Conservation (phyloP, 2,797 vertebrate genomes). For the Sebastes vulpes region DNA sequence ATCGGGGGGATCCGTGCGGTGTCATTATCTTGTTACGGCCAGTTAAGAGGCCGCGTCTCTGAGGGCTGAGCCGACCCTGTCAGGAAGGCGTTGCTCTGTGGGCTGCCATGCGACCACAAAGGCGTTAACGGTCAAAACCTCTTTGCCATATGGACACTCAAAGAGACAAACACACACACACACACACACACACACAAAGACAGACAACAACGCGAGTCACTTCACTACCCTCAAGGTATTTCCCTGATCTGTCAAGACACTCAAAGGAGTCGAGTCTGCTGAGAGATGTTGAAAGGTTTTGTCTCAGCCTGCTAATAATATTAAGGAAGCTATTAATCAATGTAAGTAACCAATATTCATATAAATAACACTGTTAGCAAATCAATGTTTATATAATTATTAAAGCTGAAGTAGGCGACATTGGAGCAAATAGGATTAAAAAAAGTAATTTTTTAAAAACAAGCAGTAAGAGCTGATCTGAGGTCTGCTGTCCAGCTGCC, state of each 20-base stretch:
- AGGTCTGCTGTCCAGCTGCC: too few relatives aligned
- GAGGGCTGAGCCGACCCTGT: conserved; percentile 56
- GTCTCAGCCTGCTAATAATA: conserved; percentile 28
- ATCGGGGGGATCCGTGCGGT: conserved; percentile 44
- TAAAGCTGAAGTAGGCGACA: too few relatives aligned
- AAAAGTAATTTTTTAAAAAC: too few relatives aligned
- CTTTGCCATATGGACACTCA: conserved; percentile 31
- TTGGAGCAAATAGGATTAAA: too few relatives aligned
- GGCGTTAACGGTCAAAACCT: conserved; percentile 44
- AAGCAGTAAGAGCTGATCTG: too few relatives aligned
- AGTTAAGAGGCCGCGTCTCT: conserved; percentile 67
- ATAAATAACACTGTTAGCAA: not conserved
- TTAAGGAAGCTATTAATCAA: conserved; percentile 12
- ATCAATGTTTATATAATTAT: not conserved
- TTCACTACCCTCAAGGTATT: conserved; percentile 62
- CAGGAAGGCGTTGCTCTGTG: conserved; percentile 59
- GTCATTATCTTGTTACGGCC: conserved; percentile 77
- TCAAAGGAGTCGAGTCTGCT: conserved; percentile 25
- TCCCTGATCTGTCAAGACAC: conserved; percentile 51
- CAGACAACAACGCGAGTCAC: conserved; percentile 54
- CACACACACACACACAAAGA: conserved; percentile 14
- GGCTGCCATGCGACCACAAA: conserved; percentile 51
- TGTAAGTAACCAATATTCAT: not conserved
- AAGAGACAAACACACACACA: conserved; percentile 18
- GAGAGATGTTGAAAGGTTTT: conserved; percentile 14